A percentile compares a stretch with the other conserved stretches of the same genome.
Conservation (phyloP, 2,888 invertebrate genomes). For the Philhelius pedissequus region DNA sequence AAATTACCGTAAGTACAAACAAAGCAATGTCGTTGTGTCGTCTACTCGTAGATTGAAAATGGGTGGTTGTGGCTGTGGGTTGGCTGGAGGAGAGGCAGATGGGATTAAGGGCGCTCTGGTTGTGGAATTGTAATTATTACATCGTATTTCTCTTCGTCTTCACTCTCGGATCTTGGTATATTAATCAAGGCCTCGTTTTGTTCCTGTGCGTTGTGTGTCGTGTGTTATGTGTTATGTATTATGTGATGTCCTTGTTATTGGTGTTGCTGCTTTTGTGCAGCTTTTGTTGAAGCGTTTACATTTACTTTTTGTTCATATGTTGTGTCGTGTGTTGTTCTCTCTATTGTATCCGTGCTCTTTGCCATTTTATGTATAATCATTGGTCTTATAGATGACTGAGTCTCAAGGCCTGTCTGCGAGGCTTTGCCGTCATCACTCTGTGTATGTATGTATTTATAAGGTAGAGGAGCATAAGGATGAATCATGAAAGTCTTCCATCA, state of each 20-base stretch:
- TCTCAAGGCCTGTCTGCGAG: slow-evolving; percentile 35
- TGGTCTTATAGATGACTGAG: slow-evolving; percentile 63
- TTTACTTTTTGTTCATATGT: background rate
- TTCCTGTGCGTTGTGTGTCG: slow-evolving; percentile 23
- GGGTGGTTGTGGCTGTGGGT: background rate
- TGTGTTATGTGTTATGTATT: too few species aligned
- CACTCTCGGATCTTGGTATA: slow-evolving; percentile 60
- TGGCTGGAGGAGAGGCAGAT: background rate
- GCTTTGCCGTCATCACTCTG: background rate
- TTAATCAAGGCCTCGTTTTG: slow-evolving; percentile 63
- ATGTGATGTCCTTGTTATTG: slow-evolving; percentile 44
- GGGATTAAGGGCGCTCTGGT: slow-evolving; percentile 34
- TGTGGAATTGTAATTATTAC: slow-evolving; percentile 68
- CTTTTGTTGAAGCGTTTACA: slow-evolving; percentile 41
- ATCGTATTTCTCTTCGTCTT: slow-evolving; percentile 68
- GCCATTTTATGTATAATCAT: slow-evolving; percentile 62
- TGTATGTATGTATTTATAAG: background rate
- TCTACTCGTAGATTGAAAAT: background rate
- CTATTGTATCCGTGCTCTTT: slow-evolving; percentile 53
- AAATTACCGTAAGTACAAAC: slow-evolving; percentile 62
- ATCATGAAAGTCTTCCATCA: slow-evolving; percentile 12
- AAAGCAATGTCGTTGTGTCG: slow-evolving; percentile 33
- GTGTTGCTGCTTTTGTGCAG: slow-evolving; percentile 29
- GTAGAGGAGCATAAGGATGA: background rate
- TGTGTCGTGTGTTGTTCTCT: slow-evolving; percentile 14